Percentiles rank a stretch among this genome's conserved stretches.
These are phyloP conservation scores for Sarcophaga subvicina DNA, from an alignment of 2,888 invertebrate species.

Conservation along the genomic window DNA sequence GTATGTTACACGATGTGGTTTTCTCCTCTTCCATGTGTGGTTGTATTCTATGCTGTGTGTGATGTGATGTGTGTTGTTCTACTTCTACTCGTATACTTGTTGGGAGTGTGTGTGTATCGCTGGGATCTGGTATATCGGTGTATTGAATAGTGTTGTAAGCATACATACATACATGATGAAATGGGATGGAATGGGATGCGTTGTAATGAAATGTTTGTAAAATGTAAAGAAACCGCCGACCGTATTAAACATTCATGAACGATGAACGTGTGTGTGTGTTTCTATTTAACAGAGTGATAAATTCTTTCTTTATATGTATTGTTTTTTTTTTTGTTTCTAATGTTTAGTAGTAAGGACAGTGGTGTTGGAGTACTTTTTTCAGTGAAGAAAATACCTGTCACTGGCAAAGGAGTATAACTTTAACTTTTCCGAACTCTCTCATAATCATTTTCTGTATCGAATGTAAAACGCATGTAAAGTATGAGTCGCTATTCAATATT, in stretches of 20 bases:
- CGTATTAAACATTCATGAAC: conserved; percentile 11
- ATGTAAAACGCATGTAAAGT: too few relatives aligned
- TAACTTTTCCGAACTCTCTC: too few relatives aligned
- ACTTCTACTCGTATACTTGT: neutral
- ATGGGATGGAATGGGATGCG: conserved; percentile 1
- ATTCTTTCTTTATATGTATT: neutral
- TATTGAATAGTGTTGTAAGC: conserved; percentile 14
- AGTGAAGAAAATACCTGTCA: too few relatives aligned
- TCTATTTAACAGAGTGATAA: conserved; percentile 27
- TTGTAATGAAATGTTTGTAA: conserved; percentile 48
- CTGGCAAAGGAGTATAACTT: too few relatives aligned
- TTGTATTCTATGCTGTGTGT: neutral
- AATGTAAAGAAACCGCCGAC: conserved; percentile 58
- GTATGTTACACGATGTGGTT: conserved; percentile 64
- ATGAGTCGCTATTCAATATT: fast-evolving
- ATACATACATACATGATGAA: neutral
- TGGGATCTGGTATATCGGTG: conserved; percentile 2
- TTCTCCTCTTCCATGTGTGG: conserved; percentile 44
- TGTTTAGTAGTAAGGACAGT: conserved; percentile 20
- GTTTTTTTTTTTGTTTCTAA: conserved; percentile 15
- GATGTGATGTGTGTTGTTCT: neutral
- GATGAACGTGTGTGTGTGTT: neutral
- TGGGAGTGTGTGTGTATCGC: neutral
- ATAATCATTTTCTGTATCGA: too few relatives aligned
- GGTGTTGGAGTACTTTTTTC: neutral